A percentile compares a stretch with the other conserved stretches of the same genome.
phyloP scores from a whole-genome alignment of 2,888 invertebrate species.

The Volucella zonaria region DNA sequence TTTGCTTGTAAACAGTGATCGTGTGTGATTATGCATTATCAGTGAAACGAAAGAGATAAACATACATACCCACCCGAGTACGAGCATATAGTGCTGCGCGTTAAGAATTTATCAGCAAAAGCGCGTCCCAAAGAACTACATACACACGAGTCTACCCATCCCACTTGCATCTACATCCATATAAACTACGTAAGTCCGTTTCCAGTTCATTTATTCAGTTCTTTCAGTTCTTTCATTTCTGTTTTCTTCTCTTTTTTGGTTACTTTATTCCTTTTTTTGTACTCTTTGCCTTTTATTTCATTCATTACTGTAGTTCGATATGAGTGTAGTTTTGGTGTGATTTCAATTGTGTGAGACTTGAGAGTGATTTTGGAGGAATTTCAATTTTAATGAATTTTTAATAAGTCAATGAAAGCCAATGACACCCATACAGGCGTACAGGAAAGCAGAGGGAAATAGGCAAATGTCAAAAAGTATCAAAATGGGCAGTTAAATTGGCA shows the following conservation, averaged over 20 bases:
- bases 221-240: neutral
- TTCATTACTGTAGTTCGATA: slow-evolving; percentile 28
- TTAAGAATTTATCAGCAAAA: slow-evolving; percentile 57
- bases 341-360: neutral
- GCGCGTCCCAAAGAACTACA: slow-evolving; percentile 44
- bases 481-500: slow-evolving; percentile 6
- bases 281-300: slow-evolving; percentile 26
- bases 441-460: slow-evolving; percentile 9
- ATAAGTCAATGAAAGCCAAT: slow-evolving; percentile 69
- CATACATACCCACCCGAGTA: slow-evolving; percentile 11
- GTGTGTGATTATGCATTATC: slow-evolving; percentile 65
- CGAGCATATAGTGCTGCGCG: neutral
- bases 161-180: too few species aligned
- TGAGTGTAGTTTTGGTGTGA: neutral
- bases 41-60: slow-evolving; percentile 52
- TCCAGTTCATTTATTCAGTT: slow-evolving; percentile 15
- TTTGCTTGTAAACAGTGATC: slow-evolving; percentile 59
- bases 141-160: too few species aligned
- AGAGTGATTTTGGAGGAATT: slow-evolving; percentile 48
- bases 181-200: slow-evolving; percentile 41
- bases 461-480: slow-evolving; percentile 47
- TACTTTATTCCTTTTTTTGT: slow-evolving; percentile 16
- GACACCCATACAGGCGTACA: slow-evolving; percentile 47
- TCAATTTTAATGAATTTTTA: slow-evolving; percentile 63
- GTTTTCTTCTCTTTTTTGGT: neutral